Evolutionary conservation across 1,140 invertebrate genomes (phyloP), one percentile per base, ranked within the genome.

Genomic region (Cephus cinctus): DNA sequence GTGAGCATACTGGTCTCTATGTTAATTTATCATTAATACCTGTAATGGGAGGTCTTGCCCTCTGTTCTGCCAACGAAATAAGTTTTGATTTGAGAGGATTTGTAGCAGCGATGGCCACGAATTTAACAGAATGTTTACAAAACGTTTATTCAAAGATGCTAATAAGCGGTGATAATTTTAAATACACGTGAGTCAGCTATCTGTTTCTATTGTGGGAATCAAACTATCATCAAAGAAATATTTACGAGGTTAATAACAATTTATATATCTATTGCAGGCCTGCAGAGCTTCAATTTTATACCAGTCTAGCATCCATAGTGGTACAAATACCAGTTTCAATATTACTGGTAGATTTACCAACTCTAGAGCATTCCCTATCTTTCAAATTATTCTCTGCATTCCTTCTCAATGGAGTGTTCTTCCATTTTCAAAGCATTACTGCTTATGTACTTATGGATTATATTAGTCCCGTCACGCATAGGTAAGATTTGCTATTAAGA

Each of bases 391-490:
- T 89, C 5, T 65, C 80, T 21, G 81, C 81, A 27, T 85, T 87
- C 61, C 65, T 89, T 19, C 66, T 92, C 1, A 90, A 91, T 74
- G 90, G 90, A 43, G 63, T 91, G 4, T 90, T 89, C 68, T 93
- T 92, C 70, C 90, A 93, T 71, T 89, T 88, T 65, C 90, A 92
- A 83, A 90, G 88, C 71, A 89, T 92, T 59, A 88, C 88, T 43
- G 90, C 89, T 6, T 92, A 92, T 75, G 87, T 88, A 35, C 80
- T 92, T 39, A 90, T 93, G 85, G 86, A 87, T 63, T 90, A 89
- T 63, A 90, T 92, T 64, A 90, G 86, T 74, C 89, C 90, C 27
- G 88, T 92, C 9, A 92, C 90, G 23, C 89, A 93, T 63, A 92
- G 89, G 89, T 92, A 76, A 71, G 57, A 9, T 43, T 18, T 38